A percentile compares a stretch with the other conserved stretches of the same genome.
Conservation (phyloP, 2,113 vertebrate genomes). For the Apaloderma vittatum region DNA sequence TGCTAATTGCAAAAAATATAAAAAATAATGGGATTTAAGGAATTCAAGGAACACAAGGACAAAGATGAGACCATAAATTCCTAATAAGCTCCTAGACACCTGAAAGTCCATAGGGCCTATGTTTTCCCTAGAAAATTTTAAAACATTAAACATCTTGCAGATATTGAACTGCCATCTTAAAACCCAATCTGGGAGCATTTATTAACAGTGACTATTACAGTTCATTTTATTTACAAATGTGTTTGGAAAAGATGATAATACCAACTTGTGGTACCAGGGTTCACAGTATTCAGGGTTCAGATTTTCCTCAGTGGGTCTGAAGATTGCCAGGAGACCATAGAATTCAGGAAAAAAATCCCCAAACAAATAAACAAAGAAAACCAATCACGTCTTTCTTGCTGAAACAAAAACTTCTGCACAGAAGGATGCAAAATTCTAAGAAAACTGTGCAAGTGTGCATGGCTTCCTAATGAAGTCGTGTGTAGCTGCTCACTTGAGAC, state of each 20-base stretch:
- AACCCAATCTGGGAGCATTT: not conserved
- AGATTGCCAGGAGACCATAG: not conserved
- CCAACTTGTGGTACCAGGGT: not conserved
- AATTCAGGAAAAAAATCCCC: not conserved
- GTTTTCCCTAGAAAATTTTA: not conserved
- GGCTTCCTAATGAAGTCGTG: not conserved
- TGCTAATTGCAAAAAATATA: not conserved
- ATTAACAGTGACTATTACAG: fast-evolving
- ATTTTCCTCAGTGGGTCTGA: not conserved
- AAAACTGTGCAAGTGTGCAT: not conserved
- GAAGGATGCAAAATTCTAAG: not conserved
- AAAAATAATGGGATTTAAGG: not conserved
- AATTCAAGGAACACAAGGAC: not conserved
- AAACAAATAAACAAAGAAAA: too few species aligned
- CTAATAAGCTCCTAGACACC: not conserved
- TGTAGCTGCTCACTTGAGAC: fast-evolving
- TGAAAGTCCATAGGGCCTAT: not conserved
- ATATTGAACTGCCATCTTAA: not conserved
- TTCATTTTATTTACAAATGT: not conserved
- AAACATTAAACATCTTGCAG: not conserved
- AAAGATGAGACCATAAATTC: not conserved
- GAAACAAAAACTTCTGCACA: not conserved
- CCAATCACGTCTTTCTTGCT: not conserved
- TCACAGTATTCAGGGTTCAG: not conserved
- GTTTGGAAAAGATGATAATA: not conserved